These are phyloP conservation scores for Trinorchestia longiramus DNA, from an alignment of 1,140 invertebrate genomes.

Conservation along the genomic window DNA sequence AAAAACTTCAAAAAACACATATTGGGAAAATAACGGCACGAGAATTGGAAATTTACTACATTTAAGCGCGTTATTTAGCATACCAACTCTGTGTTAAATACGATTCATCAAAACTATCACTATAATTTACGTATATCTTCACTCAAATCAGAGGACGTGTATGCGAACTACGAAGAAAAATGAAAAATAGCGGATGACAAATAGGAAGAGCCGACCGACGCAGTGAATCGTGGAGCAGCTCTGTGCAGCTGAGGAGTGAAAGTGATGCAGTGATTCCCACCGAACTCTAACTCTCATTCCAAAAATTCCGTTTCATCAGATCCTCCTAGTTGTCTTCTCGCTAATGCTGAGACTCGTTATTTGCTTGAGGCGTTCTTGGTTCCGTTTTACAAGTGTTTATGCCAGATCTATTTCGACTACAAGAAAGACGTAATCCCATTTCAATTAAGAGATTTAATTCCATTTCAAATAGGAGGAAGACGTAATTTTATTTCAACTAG, in stretches of 20 bases:
- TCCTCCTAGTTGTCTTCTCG: background rate
- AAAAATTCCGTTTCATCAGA: background rate
- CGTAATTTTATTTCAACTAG: background rate
- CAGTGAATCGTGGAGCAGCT: too few relatives aligned
- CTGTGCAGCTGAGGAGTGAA: background rate
- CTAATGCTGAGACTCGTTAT: background rate
- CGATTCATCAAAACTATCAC: background rate
- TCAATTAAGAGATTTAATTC: too few relatives aligned
- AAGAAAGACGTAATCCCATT: background rate
- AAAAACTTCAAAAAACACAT: too few relatives aligned
- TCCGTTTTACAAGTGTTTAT: background rate
- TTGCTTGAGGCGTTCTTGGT: background rate
- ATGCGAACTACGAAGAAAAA: background rate
- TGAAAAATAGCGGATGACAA: background rate
- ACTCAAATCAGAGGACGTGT: background rate
- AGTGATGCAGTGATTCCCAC: background rate
- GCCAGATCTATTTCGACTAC: background rate
- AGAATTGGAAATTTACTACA: too few relatives aligned
- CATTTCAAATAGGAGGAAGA: background rate
- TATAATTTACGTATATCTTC: background rate
- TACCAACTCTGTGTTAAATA: too few relatives aligned
- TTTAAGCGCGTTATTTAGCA: too few relatives aligned
- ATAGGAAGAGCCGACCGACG: background rate
- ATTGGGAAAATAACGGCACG: too few relatives aligned
- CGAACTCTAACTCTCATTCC: background rate